A percentile compares a stretch with the other conserved stretches of the same genome.
Conservation (phyloP, 2,797 vertebrate species). For the Epinephelus coioides region DNA sequence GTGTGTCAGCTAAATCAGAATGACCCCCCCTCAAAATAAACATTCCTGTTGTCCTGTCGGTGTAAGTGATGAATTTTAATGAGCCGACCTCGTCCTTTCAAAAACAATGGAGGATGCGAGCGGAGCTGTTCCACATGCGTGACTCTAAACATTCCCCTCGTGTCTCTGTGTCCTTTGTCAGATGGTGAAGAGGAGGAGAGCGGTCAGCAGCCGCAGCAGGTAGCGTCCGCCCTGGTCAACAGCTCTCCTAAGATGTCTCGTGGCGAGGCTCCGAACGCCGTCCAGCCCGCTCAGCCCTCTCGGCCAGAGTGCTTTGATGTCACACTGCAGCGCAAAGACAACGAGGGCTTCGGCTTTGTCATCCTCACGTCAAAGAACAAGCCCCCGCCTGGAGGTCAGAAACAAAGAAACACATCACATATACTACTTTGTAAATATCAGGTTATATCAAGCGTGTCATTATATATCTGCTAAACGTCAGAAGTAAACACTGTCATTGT, state of each 20-base stretch:
- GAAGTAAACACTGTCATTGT: no score
- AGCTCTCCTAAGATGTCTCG: constrained; percentile 87
- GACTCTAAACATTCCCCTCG: not conserved
- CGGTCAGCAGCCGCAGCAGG: constrained; percentile 73
- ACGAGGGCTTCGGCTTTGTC: constrained; percentile 97
- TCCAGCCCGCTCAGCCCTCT: constrained; percentile 40
- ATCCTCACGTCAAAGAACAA: constrained; percentile 98
- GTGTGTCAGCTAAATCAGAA: not conserved
- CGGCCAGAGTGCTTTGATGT: constrained; percentile 90
- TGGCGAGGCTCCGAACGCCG: constrained; percentile 68
- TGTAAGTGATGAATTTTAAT: not conserved
- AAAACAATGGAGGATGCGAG: not conserved
- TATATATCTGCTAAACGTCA: no score
- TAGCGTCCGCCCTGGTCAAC: constrained; percentile 81
- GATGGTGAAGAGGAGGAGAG: constrained; percentile 82
- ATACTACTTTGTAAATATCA: not conserved
- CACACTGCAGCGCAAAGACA: constrained; percentile 92
- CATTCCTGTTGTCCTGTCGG: not conserved
- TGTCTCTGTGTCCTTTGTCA: constrained; percentile 42
- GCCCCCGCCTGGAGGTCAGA: constrained; percentile 95
- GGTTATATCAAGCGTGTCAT: no score
- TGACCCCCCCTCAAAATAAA: constrained; percentile 6
- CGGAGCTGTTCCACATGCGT: not conserved
- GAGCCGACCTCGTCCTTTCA: not conserved
- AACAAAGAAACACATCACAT: not conserved